A percentile compares a stretch with the other conserved stretches of the same genome.
Evolutionary conservation across 2,797 vertebrate species (phyloP).

Genomic region (Cossypha caffra): DNA sequence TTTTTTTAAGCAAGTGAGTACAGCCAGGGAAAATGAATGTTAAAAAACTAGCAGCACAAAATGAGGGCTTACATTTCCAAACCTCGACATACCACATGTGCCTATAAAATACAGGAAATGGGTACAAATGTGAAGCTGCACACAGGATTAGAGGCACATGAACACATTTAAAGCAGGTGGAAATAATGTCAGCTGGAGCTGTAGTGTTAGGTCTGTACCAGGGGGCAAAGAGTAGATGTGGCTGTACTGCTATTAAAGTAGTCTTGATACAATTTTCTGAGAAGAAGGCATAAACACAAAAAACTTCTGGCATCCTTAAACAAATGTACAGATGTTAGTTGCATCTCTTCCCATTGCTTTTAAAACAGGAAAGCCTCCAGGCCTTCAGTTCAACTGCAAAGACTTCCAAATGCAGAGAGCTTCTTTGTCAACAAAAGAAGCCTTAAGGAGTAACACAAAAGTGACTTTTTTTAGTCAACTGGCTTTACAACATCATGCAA

Average conservation of each 20-base stretch:
- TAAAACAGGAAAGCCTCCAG: conserved; percentile 23
- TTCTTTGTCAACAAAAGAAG: conserved; percentile 28
- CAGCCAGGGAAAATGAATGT: conserved; percentile 31
- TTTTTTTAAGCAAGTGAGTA: background rate
- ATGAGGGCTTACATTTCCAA: conserved; percentile 53
- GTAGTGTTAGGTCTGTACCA: conserved; percentile 29
- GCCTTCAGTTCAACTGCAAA: conserved; percentile 31
- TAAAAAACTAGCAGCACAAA: conserved; percentile 43
- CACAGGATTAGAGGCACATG: conserved; percentile 69
- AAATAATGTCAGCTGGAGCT: conserved; percentile 59
- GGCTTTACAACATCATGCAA: background rate
- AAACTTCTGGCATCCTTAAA: conserved; percentile 3
- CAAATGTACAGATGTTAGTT: conserved; percentile 13
- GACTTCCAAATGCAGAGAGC: background rate
- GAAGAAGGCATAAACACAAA: conserved; percentile 28
- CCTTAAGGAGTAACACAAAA: background rate
- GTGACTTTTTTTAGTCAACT: background rate
- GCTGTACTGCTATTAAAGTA: background rate
- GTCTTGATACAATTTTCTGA: background rate
- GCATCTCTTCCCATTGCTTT: conserved; percentile 9
- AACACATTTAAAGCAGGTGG: conserved; percentile 69
- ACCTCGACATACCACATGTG: conserved; percentile 63
- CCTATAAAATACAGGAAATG: conserved; percentile 72
- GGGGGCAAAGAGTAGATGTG: conserved; percentile 1
- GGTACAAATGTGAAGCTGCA: conserved; percentile 70